Evolutionary conservation across 2,797 vertebrate genomes (phyloP), one percentile per base, ranked within the genome.

Genomic region (Myoxocephalus aenaeus): DNA sequence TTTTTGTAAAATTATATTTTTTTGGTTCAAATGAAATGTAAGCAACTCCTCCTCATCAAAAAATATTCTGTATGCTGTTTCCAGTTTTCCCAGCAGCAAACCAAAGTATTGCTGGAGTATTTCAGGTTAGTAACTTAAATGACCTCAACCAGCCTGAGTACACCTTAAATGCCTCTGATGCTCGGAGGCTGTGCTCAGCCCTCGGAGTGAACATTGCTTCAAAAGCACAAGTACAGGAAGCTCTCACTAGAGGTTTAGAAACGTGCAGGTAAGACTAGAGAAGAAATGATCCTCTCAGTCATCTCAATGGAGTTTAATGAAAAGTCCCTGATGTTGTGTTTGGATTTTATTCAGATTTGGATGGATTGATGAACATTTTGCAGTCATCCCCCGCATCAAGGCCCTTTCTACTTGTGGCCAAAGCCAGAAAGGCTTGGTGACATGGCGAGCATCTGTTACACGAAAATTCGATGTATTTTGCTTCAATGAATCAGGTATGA

Each of bases 351-450:
- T 54, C 27, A 96, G 95, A 89, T 96, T 83, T 56, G 95, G 95
- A 12, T 96, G 95, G 95, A 78, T 91, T 5, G 95, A 95, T 84
- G 95, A 96, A 77, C 91, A 96, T 81, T 86, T 94, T 4, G 92
- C 73, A 4, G 91, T 96, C n/a, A 48, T 96, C 85, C 94, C 95
- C 20, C 92, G 95, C 15, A 85, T 90, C n/a, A 78, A 67, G 0
- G 38, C 88, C 1, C 83, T 87, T 8, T 0, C 1, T 1, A 70
- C 3, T 1, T 96, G 95, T 70, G 95, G 95, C 27, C 0, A 75
- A 17, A 94, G 89, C 25, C 13, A 5, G 4, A 91, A 48, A 0
- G 95, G 95, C 11, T 34, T 96, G 78, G 81, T 95, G 50, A 10
- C 15, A 11, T 96, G 95, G 95, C 70, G 95, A 80, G 61, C 83